Base-by-base conservation (phyloP, 2,797 vertebrate genomes). In the Linurgus olivaceus region DNA sequence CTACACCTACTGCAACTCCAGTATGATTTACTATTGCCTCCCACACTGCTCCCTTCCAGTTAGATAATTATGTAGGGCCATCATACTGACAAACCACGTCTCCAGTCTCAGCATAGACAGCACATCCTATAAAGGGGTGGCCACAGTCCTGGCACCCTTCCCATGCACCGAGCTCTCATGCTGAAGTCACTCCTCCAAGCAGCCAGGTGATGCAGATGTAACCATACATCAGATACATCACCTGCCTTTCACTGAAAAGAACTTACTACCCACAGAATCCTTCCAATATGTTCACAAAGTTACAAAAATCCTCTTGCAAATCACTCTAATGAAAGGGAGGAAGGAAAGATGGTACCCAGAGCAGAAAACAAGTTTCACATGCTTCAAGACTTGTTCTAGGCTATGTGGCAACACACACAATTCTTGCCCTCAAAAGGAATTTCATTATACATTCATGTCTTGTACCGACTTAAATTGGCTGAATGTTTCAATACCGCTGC, bases 161-260 rank as follows among this genome's bases (percentile, higher is more conserved):
- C 51, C 37, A 65, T 7, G 16, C 24, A 85, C 45, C 26, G 25
- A 52, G 65, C 25, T 28, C 50, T 42, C 28, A 5, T 0, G 12
- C 6, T 9, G 2, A 75, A 80, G 44, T 28, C 55, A 58, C 31
- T 44, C 9, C 40, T n/a, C 31, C 37, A 73, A 50, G 45, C 50
- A 82, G 63, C 15, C 65, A 31, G 19, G 26, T 13, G 29, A 81
- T 31, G 33, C 17, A 86, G 52, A n/a, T 29, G 31, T 54, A 92
- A 58, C 54, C 0, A 0, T 3, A 57, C 20, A 37, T 6, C 47
- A 79, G 11, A 66, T 17, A 50, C 1, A 6, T 26, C 13, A 14
- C 5, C 1, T 28, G 18, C 7, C 28, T 55, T 54, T 51, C 18
- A 62, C 17, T 76, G 57, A 19, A 33, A 78, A 61, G 17, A 37